Percentiles rank a stretch among this genome's conserved stretches.
Evolutionary conservation across 2,888 invertebrate species (phyloP).

Genomic region (Ormyrus rosae): DNA sequence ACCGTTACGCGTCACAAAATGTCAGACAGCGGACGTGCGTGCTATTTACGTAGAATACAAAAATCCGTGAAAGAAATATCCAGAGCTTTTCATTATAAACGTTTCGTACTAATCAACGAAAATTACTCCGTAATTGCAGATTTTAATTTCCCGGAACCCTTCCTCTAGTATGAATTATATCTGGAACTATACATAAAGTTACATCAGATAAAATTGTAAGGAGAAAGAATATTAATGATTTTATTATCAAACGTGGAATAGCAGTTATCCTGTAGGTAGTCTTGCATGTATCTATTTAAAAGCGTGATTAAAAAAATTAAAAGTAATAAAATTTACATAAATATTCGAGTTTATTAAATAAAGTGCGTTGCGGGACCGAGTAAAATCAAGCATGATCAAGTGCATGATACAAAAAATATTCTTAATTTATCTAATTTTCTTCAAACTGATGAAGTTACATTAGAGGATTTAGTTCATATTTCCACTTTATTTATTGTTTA

Average conservation of each 20-base stretch:
- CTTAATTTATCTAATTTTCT: too few relatives aligned
- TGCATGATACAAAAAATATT: too few relatives aligned
- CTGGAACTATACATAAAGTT: conserved; percentile 34
- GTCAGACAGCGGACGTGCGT: neutral
- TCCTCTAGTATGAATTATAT: conserved; percentile 22
- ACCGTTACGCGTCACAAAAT: conserved; percentile 51
- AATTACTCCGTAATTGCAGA: conserved; percentile 43
- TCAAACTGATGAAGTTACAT: too few relatives aligned
- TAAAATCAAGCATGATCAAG: too few relatives aligned
- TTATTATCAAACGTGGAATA: conserved; percentile 40
- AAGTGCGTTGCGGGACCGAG: neutral
- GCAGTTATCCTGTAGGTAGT: neutral
- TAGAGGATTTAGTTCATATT: too few relatives aligned
- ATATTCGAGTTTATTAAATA: conserved; percentile 28
- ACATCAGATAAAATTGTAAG: conserved; percentile 26
- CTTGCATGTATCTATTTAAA: neutral
- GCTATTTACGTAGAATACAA: neutral
- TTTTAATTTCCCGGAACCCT: conserved; percentile 44
- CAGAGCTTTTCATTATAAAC: conserved; percentile 35
- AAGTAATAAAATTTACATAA: conserved; percentile 19
- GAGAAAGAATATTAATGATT: conserved; percentile 6
- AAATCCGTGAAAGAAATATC: conserved; percentile 18
- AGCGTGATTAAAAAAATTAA: conserved; percentile 30
- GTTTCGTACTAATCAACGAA: conserved; percentile 40
- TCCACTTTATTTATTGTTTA: too few relatives aligned